Percentiles rank a stretch among this genome's conserved stretches.
Evolutionary conservation across 2,888 invertebrate genomes (phyloP).

Genomic region (Caenorhabditis zanzibari): DNA sequence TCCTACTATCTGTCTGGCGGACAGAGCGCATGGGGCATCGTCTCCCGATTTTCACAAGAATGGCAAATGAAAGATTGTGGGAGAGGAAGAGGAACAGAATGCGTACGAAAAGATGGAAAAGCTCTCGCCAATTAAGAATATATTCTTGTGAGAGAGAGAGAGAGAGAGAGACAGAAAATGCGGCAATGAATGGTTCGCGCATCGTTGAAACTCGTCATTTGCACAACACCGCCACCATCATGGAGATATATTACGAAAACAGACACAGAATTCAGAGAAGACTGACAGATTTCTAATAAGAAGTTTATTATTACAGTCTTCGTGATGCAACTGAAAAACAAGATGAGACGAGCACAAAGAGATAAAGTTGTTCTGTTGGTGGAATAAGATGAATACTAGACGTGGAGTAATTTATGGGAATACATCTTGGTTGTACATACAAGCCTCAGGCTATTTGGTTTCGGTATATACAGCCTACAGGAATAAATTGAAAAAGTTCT

Average conservation of each 20-base stretch:
- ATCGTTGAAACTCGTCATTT: slow-evolving; percentile 63
- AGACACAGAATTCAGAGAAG: slow-evolving; percentile 1
- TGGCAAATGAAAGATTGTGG: slow-evolving; percentile 21
- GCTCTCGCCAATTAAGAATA: slow-evolving; percentile 58
- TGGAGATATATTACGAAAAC: slow-evolving; percentile 17
- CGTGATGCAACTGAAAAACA: slow-evolving; percentile 9
- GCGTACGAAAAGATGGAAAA: slow-evolving; percentile 14
- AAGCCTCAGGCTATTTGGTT: slow-evolving; percentile 54
- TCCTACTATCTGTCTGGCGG: slow-evolving; percentile 23
- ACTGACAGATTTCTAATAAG: not conserved
- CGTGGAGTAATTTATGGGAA: slow-evolving; percentile 45
- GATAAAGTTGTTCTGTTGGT: not conserved
- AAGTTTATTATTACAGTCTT: slow-evolving; percentile 53
- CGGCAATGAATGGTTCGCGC: slow-evolving; percentile 59
- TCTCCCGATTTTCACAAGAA: slow-evolving; percentile 52
- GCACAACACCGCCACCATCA: slow-evolving; percentile 38
- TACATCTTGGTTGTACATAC: slow-evolving; percentile 30
- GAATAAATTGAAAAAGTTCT: not conserved
- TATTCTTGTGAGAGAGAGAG: slow-evolving; percentile 53
- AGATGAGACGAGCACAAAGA: slow-evolving; percentile 15
- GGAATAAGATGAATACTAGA: slow-evolving; percentile 51
- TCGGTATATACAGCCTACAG: slow-evolving; percentile 11
- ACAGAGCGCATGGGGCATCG: slow-evolving; percentile 26
- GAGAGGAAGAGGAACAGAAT: slow-evolving; percentile 3
- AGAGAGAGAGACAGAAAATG: not conserved